phyloP scores from a whole-genome alignment of 2,888 invertebrate species.

The Phaedon cochleariae region DNA sequence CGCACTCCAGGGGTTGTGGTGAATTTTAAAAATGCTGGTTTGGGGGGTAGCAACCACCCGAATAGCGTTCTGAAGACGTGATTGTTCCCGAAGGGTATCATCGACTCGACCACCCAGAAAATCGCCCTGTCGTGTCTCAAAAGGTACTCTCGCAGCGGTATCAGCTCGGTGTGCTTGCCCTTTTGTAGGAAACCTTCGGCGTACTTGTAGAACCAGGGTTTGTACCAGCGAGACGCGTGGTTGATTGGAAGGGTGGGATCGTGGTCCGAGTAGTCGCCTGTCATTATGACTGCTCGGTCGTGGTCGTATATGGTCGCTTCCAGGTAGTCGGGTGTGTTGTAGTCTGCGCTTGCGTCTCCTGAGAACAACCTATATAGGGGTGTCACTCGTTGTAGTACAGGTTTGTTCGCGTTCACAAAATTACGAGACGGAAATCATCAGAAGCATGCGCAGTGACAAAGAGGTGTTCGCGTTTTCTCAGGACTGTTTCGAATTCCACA shows the following conservation, averaged over 20 bases:
- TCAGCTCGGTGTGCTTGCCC: slow-evolving; percentile 67
- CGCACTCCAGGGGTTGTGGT: slow-evolving; percentile 74
- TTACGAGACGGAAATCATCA: too few species aligned
- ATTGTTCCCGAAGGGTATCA: slow-evolving; percentile 76
- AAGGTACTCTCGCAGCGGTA: slow-evolving; percentile 72
- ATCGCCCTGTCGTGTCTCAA: slow-evolving; percentile 73
- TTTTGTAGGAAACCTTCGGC: slow-evolving; percentile 67
- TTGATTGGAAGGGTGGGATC: slow-evolving; percentile 66
- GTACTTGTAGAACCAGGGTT: slow-evolving; percentile 78
- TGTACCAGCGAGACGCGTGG: slow-evolving; percentile 71
- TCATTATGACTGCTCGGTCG: slow-evolving; percentile 73
- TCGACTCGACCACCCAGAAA: slow-evolving; percentile 78
- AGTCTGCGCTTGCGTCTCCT: slow-evolving; percentile 64
- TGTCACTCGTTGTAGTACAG: too few species aligned
- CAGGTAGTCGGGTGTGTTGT: slow-evolving; percentile 68
- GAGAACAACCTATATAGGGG: too few species aligned
- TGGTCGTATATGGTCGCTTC: slow-evolving; percentile 72
- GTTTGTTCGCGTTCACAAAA: too few species aligned
- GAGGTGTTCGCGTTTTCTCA: too few species aligned
- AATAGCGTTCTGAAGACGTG: slow-evolving; percentile 69
- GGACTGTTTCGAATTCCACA: too few species aligned
- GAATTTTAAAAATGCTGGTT: slow-evolving; percentile 77
- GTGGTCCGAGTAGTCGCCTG: slow-evolving; percentile 71
- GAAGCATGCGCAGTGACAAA: too few species aligned
- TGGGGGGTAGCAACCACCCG: slow-evolving; percentile 75